Conservation (phyloP, 2,797 vertebrate species). For the Clarias pachynema region DNA sequence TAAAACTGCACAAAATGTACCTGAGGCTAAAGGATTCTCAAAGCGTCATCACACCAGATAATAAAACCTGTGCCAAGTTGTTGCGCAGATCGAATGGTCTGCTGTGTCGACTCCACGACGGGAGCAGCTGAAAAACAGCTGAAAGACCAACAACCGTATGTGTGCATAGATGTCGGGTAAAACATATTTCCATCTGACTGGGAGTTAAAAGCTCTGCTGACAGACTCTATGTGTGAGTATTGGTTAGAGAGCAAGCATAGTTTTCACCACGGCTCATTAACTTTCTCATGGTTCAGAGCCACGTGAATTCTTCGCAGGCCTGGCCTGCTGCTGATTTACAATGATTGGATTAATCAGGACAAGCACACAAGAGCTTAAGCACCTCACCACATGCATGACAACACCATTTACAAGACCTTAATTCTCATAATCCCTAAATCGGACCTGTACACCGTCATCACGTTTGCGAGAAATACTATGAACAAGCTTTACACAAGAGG, state of each 20-base stretch:
- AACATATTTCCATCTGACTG: neutral
- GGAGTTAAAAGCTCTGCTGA: conserved; percentile 7
- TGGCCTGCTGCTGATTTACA: conserved; percentile 15
- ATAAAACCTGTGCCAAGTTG: too few species aligned
- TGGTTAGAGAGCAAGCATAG: neutral
- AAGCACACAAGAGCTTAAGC: conserved; percentile 14
- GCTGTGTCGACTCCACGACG: too few species aligned
- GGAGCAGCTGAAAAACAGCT: too few species aligned
- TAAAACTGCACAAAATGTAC: too few species aligned
- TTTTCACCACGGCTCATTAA: conserved; percentile 11
- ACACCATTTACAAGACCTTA: neutral
- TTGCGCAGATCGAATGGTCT: too few species aligned
- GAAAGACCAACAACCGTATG: too few species aligned
- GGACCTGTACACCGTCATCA: neutral
- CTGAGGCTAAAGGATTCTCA: too few species aligned
- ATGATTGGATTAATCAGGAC: conserved; percentile 9
- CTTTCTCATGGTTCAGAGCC: conserved; percentile 16
- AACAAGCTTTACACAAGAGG: neutral
- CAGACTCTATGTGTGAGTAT: neutral
- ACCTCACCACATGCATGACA: neutral
- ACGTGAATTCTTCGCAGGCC: conserved; percentile 16
- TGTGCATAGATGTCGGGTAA: neutral
- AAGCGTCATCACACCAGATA: too few species aligned
- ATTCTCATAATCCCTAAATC: neutral
- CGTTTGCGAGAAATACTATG: neutral